Conservation (phyloP, 2,888 invertebrate species). For the Iphiclides podalirius region DNA sequence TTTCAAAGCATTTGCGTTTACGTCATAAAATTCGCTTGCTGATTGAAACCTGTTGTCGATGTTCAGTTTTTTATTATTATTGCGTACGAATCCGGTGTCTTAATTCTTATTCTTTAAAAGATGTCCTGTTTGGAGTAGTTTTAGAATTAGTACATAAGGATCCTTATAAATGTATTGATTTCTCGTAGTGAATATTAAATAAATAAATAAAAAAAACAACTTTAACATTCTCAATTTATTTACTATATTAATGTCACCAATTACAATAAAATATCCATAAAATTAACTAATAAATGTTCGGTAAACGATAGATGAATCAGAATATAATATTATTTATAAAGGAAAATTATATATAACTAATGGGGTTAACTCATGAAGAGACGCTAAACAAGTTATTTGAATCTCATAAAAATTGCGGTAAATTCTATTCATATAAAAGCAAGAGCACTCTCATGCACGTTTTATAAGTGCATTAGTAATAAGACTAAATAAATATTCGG, state of each 20-base stretch:
- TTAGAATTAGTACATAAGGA: neutral
- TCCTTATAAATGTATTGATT: neutral
- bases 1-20: no score
- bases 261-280: constrained; percentile 4
- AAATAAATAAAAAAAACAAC: constrained; percentile 6
- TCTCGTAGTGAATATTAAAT: neutral
- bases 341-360: neutral
- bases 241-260: constrained; percentile 6
- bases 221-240: neutral
- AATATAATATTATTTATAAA: neutral
- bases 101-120: neutral
- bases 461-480: no score
- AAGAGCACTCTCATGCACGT: neutral
- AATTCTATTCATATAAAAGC: no score
- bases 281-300: neutral
- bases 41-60: no score
- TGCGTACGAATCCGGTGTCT: no score
- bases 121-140: neutral
- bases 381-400: neutral
- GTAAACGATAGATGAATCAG: neutral
- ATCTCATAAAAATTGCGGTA: neutral
- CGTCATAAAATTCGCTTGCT: no score
- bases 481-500: no score
- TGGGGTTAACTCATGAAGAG: neutral
- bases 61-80: no score